Evolutionary conservation across 2,113 vertebrate species (phyloP).

Genomic region (Phaetusa simplex): DNA sequence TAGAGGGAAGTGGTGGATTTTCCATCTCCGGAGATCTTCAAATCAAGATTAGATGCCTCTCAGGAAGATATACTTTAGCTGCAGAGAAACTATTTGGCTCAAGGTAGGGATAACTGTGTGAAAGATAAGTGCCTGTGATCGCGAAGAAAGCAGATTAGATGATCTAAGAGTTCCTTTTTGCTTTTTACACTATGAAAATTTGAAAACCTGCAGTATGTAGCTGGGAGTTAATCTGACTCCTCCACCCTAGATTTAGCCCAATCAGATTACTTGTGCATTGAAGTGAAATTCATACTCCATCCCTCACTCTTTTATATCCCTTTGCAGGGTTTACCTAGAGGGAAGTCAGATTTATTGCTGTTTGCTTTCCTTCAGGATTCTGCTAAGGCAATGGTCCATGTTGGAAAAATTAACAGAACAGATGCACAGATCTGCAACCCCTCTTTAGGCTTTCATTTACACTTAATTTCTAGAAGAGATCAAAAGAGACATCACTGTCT

Average conservation of each 20-base stretch:
- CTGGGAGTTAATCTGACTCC: slow-evolving; percentile 17
- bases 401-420: background rate
- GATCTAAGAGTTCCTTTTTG: slow-evolving; percentile 15
- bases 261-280: background rate
- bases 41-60: slow-evolving; percentile 56
- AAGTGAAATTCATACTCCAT: slow-evolving; percentile 3
- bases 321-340: background rate
- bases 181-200: slow-evolving; percentile 12
- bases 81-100: slow-evolving; percentile 43
- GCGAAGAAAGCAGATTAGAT: slow-evolving; percentile 51
- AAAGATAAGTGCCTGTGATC: slow-evolving; percentile 48
- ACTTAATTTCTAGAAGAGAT: background rate
- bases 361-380: slow-evolving; percentile 1
- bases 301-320: background rate
- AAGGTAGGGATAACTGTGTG: slow-evolving; percentile 36
- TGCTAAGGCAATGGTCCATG: background rate
- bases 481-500: background rate
- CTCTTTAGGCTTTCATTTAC: background rate
- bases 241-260: slow-evolving; percentile 14
- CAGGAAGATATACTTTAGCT: slow-evolving; percentile 45
- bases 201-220: background rate
- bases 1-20: slow-evolving; percentile 51
- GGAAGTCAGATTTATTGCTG: background rate
- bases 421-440: background rate
- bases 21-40: slow-evolving; percentile 60